Conservation (phyloP, 1,140 invertebrate species). For the Asobara japonica region DNA sequence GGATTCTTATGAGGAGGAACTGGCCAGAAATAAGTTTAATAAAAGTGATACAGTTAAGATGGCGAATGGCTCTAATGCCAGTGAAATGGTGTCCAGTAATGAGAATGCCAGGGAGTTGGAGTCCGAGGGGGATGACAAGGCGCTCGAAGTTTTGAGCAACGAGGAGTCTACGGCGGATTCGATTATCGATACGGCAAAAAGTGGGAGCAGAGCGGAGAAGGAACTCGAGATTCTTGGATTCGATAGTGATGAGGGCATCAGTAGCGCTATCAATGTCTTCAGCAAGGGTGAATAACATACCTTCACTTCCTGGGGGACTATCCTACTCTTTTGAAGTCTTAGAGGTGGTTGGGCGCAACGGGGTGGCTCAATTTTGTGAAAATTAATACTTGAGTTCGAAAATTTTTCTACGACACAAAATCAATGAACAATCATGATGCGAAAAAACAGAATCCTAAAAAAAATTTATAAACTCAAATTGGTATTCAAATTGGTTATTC, state of each 20-base stretch:
- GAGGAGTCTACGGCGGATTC: constrained; percentile 18
- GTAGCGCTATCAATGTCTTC: constrained; percentile 44
- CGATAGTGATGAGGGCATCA: constrained; percentile 22
- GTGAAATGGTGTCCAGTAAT: constrained; percentile 8
- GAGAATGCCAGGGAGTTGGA: constrained; percentile 37
- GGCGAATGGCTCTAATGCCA: neutral
- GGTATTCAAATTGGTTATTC: too few species aligned
- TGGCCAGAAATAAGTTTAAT: constrained; percentile 19
- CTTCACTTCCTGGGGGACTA: too few species aligned
- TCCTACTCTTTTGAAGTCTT: too few species aligned
- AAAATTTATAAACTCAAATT: too few species aligned
- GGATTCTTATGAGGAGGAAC: constrained; percentile 36
- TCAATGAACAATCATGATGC: too few species aligned
- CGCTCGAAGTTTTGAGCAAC: constrained; percentile 28
- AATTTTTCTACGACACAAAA: too few species aligned
- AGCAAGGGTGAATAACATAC: constrained; percentile 47
- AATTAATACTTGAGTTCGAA: too few species aligned
- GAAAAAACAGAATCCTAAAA: too few species aligned
- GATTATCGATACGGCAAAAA: constrained; percentile 16
- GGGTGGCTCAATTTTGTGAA: too few species aligned
- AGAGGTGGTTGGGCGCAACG: too few species aligned
- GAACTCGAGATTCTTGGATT: neutral
- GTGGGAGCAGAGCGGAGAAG: neutral
- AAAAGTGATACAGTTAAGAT: constrained; percentile 7
- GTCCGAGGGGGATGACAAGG: constrained; percentile 39